Evolutionary conservation across 2,888 invertebrate species (phyloP), one percentile per base, ranked within the genome.

Genomic region (Apamea sordens): DNA sequence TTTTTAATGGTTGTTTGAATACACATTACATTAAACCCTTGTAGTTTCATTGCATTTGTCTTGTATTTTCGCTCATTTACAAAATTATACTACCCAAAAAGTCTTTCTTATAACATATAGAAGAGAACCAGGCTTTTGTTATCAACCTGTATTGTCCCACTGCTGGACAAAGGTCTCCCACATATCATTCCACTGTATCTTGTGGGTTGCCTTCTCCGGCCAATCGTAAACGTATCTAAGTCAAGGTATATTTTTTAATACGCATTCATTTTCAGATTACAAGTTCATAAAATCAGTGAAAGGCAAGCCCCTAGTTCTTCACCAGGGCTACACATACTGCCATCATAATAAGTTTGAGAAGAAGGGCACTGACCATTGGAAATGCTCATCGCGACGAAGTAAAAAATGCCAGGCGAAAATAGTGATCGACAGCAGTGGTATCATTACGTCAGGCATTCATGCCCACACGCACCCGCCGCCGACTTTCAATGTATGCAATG

Each of bases 301-400:
- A 56, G 79, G 79, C 24, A 79, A 69, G 36, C 82, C 79, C 4
- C 59, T 73, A n/a, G 65, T 79, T 59, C 65, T 80, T 18, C 59
- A 80, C 61, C 82, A 80, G 15, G 79, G 80, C 13, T 86, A 83
- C 65, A 77, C 83, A 2, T 85, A 83, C 63, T 80, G 76, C 1
- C 80, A 85, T 18, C 73, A 79, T 36, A 64, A 72, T 8, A 74
- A 67, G 15, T 79, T 74, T 28, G 68, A 73, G 61, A 85, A 76
- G 13, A 85, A 74, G 67, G 80, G 86, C 21, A 85, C 77, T 13
- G 75, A 77, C 5, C 70, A 79, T n/a, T 86, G 86, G 83, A 74
- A 76, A 36, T 83, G 85, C 59, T 76, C 86, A 15, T 80, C 76
- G 1, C 67, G 80, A 0, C 53, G 73, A 24, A 82, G 76, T 44